Evolutionary conservation across 2,113 vertebrate species (phyloP).

Genomic region (Neotragus pygmaeus): DNA sequence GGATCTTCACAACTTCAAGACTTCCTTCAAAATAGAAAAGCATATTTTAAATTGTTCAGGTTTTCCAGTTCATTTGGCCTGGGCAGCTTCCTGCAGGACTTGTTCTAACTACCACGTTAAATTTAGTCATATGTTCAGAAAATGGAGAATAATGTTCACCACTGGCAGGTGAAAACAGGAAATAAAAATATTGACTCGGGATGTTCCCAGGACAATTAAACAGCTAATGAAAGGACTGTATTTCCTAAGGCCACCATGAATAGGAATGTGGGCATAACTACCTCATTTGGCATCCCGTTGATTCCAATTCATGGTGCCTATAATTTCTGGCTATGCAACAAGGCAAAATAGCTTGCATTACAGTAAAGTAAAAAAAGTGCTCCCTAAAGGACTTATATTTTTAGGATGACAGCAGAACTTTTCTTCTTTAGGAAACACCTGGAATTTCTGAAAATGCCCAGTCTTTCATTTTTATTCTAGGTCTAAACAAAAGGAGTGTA

Average conservation of each 20-base stretch:
- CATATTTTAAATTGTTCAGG: slow-evolving; percentile 70
- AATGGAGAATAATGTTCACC: slow-evolving; percentile 72
- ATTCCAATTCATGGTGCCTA: slow-evolving; percentile 29
- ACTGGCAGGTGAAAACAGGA: slow-evolving; percentile 79
- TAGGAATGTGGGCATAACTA: slow-evolving; percentile 62
- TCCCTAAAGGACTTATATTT: slow-evolving; percentile 30
- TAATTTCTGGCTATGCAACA: slow-evolving; percentile 38
- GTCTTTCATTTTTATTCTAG: slow-evolving; percentile 1
- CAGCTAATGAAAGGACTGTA: slow-evolving; percentile 76
- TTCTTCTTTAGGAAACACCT: slow-evolving; percentile 5
- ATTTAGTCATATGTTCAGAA: slow-evolving; percentile 76
- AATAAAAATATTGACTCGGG: slow-evolving; percentile 83
- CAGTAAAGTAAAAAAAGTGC: neutral
- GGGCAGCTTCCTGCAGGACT: slow-evolving; percentile 56
- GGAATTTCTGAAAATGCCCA: neutral
- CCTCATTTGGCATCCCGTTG: slow-evolving; percentile 31
- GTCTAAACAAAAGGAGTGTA: neutral
- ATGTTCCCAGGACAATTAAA: slow-evolving; percentile 79
- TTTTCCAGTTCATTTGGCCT: slow-evolving; percentile 58
- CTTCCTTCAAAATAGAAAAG: slow-evolving; percentile 64
- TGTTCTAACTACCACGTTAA: slow-evolving; percentile 64
- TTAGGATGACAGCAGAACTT: slow-evolving; percentile 28
- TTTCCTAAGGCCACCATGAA: slow-evolving; percentile 65
- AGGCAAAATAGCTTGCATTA: neutral
- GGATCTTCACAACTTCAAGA: slow-evolving; percentile 51